Evolutionary conservation across 2,797 vertebrate genomes (phyloP).

Genomic region (Parauchenoglanis ngamensis): DNA sequence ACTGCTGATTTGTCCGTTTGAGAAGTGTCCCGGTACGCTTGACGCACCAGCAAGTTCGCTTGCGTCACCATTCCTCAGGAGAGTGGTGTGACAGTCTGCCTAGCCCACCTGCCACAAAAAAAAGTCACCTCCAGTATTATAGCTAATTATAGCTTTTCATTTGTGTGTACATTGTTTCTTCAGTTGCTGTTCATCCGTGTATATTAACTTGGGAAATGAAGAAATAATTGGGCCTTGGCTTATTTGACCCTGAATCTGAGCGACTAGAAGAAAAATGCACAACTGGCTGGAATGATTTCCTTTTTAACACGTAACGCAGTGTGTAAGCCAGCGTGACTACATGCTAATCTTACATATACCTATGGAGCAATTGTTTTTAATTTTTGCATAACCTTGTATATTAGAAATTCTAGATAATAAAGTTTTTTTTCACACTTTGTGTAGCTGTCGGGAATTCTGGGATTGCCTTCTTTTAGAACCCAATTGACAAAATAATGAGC

Average conservation of each 20-base stretch:
- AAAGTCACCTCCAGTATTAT: constrained; percentile 8
- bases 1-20: constrained; percentile 46
- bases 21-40: constrained; percentile 40
- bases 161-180: neutral
- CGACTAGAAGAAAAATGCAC: neutral
- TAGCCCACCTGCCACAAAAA: constrained; percentile 29
- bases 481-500: neutral
- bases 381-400: neutral
- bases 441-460: neutral
- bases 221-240: neutral
- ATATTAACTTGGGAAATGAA: neutral
- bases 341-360: neutral
- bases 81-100: constrained; percentile 12
- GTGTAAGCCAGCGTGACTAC: neutral
- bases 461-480: neutral
- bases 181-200: neutral
- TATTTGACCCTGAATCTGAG: neutral
- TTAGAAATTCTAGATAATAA: neutral
- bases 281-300: no score
- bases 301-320: neutral
- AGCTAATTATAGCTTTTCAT: neutral
- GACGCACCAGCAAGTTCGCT: constrained; percentile 25
- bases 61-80: constrained; percentile 44
- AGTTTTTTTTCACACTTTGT: neutral
- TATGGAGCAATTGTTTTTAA: neutral